phyloP scores from a whole-genome alignment of 1,140 invertebrate species.

The Trachelipus rathkii region DNA sequence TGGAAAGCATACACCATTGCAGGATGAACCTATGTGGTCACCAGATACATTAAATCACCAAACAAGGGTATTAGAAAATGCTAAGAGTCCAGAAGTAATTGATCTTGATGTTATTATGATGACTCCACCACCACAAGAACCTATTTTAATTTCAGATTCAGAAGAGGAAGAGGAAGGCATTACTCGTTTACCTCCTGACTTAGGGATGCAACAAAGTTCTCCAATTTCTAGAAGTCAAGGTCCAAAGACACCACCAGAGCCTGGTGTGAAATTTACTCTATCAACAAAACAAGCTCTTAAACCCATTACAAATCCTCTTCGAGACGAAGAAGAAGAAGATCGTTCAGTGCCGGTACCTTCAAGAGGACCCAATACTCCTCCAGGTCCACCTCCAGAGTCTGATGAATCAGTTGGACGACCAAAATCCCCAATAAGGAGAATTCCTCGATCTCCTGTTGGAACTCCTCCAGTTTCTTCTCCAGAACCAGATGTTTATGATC shows the following conservation, averaged over 20 bases:
- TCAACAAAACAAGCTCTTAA: constrained; percentile 58
- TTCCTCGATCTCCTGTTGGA: constrained; percentile 40
- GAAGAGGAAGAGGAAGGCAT: constrained; percentile 57
- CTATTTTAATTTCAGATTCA: constrained; percentile 76
- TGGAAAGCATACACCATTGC: constrained; percentile 41
- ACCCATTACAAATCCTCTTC: constrained; percentile 60
- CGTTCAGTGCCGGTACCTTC: constrained; percentile 34
- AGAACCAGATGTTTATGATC: constrained; percentile 69
- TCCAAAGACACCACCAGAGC: constrained; percentile 70
- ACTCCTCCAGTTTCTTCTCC: constrained; percentile 41
- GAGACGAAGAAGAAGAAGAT: constrained; percentile 54
- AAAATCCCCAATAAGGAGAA: constrained; percentile 36
- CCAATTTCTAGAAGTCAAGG: constrained; percentile 50
- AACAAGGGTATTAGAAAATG: constrained; percentile 26
- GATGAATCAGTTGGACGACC: constrained; percentile 36
- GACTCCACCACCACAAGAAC: constrained; percentile 69
- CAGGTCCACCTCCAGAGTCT: constrained; percentile 36
- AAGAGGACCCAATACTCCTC: constrained; percentile 42
- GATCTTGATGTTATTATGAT: constrained; percentile 63
- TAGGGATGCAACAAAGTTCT: constrained; percentile 41
- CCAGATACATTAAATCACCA: constrained; percentile 28
- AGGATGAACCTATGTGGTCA: constrained; percentile 44
- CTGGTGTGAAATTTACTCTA: constrained; percentile 63
- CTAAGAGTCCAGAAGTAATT: constrained; percentile 69
- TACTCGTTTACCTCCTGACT: constrained; percentile 41